Conservation (phyloP, 2,797 vertebrate genomes). For the Enteromius radiatus region DNA sequence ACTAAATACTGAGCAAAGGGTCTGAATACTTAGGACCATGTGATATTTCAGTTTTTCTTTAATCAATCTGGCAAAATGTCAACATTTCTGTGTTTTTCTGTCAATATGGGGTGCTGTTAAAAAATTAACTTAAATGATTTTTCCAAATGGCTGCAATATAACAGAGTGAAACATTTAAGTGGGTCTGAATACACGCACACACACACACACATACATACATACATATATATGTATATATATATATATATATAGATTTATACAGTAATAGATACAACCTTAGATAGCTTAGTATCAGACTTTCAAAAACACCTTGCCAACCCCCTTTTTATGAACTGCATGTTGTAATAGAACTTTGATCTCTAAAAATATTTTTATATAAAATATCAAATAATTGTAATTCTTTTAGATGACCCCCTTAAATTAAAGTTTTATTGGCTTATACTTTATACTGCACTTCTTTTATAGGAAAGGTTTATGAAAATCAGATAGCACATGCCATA, state of each 20-base stretch:
- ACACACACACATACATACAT: too few relatives aligned
- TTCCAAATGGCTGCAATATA: too few relatives aligned
- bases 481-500: slow-evolving; percentile 4
- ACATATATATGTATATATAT: too few relatives aligned
- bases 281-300: background rate
- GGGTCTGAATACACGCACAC: too few relatives aligned
- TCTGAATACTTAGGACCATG: too few relatives aligned
- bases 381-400: background rate
- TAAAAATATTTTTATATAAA: background rate
- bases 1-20: too few relatives aligned
- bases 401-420: background rate
- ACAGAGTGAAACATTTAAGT: too few relatives aligned
- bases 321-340: background rate
- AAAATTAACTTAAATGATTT: too few relatives aligned
- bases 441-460: background rate
- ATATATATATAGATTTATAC: background rate
- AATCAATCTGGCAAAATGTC: too few relatives aligned
- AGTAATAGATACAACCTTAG: background rate
- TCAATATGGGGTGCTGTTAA: too few relatives aligned
- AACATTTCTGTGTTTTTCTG: too few relatives aligned
- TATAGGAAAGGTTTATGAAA: background rate
- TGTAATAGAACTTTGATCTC: background rate
- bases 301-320: background rate
- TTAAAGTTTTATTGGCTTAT: background rate
- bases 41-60: too few relatives aligned